Percentiles rank a stretch among this genome's conserved stretches.
These are phyloP conservation scores for Nyctibius bracteatus DNA, from an alignment of 2,113 vertebrate species.

Conservation along the genomic window DNA sequence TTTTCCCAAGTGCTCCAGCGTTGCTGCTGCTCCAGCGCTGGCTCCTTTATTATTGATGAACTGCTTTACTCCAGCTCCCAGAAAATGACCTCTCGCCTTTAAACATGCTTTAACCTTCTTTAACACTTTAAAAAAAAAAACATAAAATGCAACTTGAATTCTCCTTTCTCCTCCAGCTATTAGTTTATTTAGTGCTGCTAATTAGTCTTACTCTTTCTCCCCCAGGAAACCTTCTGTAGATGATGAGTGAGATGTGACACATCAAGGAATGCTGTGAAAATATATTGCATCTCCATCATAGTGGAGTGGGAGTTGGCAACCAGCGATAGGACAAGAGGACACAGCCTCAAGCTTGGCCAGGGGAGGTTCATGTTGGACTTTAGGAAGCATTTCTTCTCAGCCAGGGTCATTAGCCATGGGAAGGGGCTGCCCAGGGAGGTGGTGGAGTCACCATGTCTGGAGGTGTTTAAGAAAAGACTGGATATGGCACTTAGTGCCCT, in stretches of 20 bases:
- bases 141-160: background rate
- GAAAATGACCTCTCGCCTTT: background rate
- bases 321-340: too few relatives aligned
- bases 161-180: background rate
- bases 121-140: background rate
- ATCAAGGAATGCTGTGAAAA: background rate
- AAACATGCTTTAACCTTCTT: background rate
- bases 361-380: too few relatives aligned
- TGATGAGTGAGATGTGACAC: background rate
- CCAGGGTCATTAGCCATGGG: too few relatives aligned
- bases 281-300: fast-evolving
- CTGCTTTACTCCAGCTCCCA: background rate
- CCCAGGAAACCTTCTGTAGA: background rate
- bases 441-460: too few relatives aligned
- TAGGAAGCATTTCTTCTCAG: too few relatives aligned
- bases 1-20: background rate
- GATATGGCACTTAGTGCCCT: too few relatives aligned
- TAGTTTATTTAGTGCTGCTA: background rate
- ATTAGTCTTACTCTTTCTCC: background rate
- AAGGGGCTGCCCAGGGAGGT: too few relatives aligned
- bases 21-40: background rate
- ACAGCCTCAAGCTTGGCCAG: too few relatives aligned
- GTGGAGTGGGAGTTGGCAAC: too few relatives aligned
- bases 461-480: too few relatives aligned
- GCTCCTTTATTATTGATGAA: background rate